Evolutionary conservation across 2,797 vertebrate genomes (phyloP).

Genomic region (Anolis apletophallus): DNA sequence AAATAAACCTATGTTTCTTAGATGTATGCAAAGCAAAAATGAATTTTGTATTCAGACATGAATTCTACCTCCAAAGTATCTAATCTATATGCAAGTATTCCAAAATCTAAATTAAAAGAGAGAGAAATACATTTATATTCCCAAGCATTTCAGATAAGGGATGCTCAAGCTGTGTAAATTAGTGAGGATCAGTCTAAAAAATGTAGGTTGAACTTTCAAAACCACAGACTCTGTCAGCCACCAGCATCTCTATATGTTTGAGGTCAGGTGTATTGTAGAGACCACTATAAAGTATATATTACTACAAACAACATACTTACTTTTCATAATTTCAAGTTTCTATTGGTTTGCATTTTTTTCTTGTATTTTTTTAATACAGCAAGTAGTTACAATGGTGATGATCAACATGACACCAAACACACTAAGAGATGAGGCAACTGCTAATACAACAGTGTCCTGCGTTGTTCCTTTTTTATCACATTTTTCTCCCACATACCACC

Average conservation of each 20-base stretch:
- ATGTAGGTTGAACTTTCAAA: neutral
- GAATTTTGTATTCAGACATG: no score
- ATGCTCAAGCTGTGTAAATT: neutral
- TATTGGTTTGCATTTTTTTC: neutral
- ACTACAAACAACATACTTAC: slow-evolving; percentile 66
- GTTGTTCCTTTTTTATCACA: slow-evolving; percentile 83
- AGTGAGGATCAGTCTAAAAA: neutral
- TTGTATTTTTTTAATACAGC: slow-evolving; percentile 85
- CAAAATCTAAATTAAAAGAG: no score
- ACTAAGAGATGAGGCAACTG: slow-evolving; percentile 78
- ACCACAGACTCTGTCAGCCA: neutral
- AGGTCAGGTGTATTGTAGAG: neutral
- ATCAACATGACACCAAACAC: slow-evolving; percentile 87
- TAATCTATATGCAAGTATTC: no score
- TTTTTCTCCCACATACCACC: slow-evolving; percentile 87
- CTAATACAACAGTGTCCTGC: slow-evolving; percentile 74
- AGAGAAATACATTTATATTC: no score
- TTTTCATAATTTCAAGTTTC: slow-evolving; percentile 44
- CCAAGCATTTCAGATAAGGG: no score
- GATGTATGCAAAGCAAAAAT: no score
- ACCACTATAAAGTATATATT: neutral
- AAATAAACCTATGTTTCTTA: no score
- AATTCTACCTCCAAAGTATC: no score
- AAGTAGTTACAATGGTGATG: slow-evolving; percentile 79
- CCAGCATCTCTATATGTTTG: neutral